These are phyloP conservation scores for Aldrovandia affinis DNA, from an alignment of 2,797 vertebrate species.

Conservation along the genomic window DNA sequence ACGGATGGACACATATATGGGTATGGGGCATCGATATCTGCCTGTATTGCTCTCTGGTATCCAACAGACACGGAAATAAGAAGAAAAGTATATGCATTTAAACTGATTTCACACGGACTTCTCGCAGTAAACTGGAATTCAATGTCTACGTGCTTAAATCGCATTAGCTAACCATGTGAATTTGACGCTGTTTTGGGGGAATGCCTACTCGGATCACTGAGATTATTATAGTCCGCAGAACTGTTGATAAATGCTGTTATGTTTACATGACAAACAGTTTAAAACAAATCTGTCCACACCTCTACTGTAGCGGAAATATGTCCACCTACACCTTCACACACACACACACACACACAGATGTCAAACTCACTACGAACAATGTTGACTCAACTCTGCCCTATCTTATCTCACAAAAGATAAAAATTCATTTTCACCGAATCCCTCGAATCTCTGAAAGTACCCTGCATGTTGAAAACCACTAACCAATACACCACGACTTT, in stretches of 20 bases:
- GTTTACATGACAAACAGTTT: no score
- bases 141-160: no score
- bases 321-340: slow-evolving; percentile 19
- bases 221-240: no score
- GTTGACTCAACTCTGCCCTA: slow-evolving; percentile 2
- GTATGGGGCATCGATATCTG: not conserved
- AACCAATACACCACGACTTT: not conserved
- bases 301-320: no score
- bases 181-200: not conserved
- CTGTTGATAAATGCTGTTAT: not conserved
- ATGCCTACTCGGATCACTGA: no score
- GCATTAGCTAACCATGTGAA: no score
- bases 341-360: not conserved
- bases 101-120: slow-evolving; percentile 11
- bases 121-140: no score
- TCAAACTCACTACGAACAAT: not conserved
- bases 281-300: no score
- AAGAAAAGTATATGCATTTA: not conserved
- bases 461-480: not conserved
- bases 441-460: not conserved
- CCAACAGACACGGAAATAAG: not conserved
- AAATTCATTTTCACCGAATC: not conserved
- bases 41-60: not conserved
- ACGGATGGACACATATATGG: no score
- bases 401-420: not conserved